These are phyloP conservation scores for Chaetodon trifasciatus DNA, from an alignment of 2,797 vertebrate genomes.

Conservation along the genomic window DNA sequence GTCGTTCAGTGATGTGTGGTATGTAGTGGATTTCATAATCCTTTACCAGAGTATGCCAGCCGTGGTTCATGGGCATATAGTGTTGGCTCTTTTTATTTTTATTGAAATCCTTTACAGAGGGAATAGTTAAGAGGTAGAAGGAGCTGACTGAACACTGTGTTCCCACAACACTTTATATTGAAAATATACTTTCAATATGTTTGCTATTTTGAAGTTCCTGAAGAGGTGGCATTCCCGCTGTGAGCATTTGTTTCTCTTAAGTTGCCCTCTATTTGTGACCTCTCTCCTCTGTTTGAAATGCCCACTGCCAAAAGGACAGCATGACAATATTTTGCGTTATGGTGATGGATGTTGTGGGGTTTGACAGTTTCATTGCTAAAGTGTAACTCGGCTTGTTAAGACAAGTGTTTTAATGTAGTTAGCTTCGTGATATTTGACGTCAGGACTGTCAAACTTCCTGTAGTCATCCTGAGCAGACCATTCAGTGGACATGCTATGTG, in stretches of 20 bases:
- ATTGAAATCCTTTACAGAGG: background rate
- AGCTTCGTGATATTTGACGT: constrained; percentile 29
- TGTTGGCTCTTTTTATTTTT: constrained; percentile 13
- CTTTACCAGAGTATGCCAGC: background rate
- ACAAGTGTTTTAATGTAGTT: constrained; percentile 18
- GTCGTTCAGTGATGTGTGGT: constrained; percentile 5
- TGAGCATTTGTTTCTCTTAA: constrained; percentile 4
- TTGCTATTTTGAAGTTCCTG: constrained; percentile 5
- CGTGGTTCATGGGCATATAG: constrained; percentile 17
- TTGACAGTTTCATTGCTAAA: constrained; percentile 38
- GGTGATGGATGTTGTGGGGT: constrained; percentile 42
- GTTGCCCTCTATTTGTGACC: constrained; percentile 19
- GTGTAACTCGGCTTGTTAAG: constrained; percentile 20
- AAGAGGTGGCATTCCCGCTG: background rate
- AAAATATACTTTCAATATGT: constrained; percentile 1
- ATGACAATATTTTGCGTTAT: constrained; percentile 12
- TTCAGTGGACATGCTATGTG: constrained; percentile 36
- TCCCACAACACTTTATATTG: background rate
- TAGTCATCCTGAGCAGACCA: constrained; percentile 11
- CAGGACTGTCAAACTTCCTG: constrained; percentile 47
- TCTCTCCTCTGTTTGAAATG: constrained; percentile 29
- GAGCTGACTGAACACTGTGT: background rate
- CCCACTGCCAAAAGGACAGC: constrained; percentile 2
- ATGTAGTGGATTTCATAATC: constrained; percentile 20
- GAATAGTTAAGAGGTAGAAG: background rate